Evolutionary conservation across 2,113 vertebrate species (phyloP).

Genomic region (Conger conger): DNA sequence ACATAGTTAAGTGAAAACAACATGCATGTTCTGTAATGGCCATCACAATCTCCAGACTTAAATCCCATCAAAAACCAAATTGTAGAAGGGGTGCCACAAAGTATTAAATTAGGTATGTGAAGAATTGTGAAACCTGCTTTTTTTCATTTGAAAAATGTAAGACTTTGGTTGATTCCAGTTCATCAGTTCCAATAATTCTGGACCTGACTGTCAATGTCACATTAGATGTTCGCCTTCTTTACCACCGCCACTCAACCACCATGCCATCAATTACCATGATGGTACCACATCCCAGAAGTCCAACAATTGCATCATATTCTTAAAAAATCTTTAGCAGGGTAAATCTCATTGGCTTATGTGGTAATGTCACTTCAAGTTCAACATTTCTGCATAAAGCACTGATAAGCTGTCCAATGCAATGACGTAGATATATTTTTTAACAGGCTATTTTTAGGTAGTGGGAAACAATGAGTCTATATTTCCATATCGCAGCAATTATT

Average conservation of each 20-base stretch:
- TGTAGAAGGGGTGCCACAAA: too few species aligned
- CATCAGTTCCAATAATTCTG: background rate
- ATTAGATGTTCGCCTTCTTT: background rate
- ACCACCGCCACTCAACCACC: background rate
- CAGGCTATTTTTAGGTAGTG: background rate
- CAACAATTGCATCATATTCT: background rate
- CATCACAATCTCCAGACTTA: too few species aligned
- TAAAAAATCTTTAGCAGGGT: constrained; percentile 52
- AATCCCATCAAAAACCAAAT: too few species aligned
- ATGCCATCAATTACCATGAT: background rate
- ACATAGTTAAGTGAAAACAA: too few species aligned
- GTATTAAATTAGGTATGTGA: too few species aligned
- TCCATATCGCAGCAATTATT: background rate
- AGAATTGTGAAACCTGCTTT: too few species aligned
- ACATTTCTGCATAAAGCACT: constrained; percentile 57
- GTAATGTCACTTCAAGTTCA: constrained; percentile 59
- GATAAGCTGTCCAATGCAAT: constrained; percentile 36
- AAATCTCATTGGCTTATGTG: constrained; percentile 55
- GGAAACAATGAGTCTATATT: background rate
- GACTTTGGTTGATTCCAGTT: too few species aligned
- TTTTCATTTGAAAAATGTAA: too few species aligned
- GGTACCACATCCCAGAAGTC: background rate
- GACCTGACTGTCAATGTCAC: background rate
- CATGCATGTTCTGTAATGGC: too few species aligned
- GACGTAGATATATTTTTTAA: constrained; percentile 21